phyloP scores from a whole-genome alignment of 2,797 vertebrate genomes.

The Bradypodion pumilum region DNA sequence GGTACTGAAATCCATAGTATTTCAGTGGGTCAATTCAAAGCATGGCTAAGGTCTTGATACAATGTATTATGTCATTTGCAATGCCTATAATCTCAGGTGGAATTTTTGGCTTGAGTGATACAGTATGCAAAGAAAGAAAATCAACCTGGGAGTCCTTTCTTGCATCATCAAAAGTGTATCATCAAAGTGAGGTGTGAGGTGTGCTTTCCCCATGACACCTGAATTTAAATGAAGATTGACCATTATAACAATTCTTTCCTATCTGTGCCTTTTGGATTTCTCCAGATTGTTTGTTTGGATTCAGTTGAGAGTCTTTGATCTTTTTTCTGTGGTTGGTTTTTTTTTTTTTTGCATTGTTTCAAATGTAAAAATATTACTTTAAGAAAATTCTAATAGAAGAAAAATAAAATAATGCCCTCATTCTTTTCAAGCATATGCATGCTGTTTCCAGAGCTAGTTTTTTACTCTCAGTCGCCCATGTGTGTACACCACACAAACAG shows the following conservation, averaged over 20 bases:
- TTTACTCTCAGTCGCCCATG: conserved; percentile 37
- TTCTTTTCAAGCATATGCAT: background rate
- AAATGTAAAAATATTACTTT: conserved; percentile 5
- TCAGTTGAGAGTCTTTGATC: background rate
- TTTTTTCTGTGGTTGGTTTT: too few relatives aligned
- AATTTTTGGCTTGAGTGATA: too few relatives aligned
- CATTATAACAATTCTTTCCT: background rate
- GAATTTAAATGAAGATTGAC: background rate
- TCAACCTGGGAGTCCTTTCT: too few relatives aligned
- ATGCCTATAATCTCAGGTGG: too few relatives aligned
- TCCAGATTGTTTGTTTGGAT: background rate
- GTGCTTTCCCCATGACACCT: background rate
- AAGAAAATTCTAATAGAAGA: background rate
- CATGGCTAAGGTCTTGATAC: background rate
- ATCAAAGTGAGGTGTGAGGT: background rate
- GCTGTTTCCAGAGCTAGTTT: background rate
- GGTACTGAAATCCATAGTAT: background rate
- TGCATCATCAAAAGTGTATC: background rate
- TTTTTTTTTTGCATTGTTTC: background rate
- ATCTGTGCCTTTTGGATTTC: background rate
- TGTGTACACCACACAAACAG: too few relatives aligned
- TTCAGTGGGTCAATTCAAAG: background rate
- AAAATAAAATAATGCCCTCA: background rate
- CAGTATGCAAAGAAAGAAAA: too few relatives aligned
- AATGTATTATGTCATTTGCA: too few relatives aligned